These are phyloP conservation scores for Rotaria magnacalcarata DNA, from an alignment of 2,888 invertebrate species.

Conservation along the genomic window DNA sequence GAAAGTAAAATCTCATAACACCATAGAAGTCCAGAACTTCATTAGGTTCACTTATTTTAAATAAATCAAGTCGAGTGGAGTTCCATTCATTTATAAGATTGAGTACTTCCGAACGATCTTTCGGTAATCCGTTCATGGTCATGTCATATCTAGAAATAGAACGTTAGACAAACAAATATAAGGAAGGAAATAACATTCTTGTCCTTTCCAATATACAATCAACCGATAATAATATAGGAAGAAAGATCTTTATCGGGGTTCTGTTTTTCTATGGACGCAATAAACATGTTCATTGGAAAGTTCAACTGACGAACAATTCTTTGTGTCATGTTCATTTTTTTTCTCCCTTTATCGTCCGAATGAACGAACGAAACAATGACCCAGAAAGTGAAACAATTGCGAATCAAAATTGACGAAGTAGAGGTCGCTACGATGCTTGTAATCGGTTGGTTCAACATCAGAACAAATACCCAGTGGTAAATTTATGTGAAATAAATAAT, in stretches of 20 bases:
- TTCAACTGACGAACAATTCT: slow-evolving; percentile 19
- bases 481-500: no score
- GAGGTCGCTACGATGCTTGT: background rate
- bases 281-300: slow-evolving; percentile 8
- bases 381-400: background rate
- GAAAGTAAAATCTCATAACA: slow-evolving; percentile 98
- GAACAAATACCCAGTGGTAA: no score
- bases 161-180: background rate
- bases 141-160: slow-evolving; percentile 18
- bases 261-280: background rate
- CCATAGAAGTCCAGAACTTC: slow-evolving; percentile 78
- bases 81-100: slow-evolving; percentile 47
- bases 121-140: slow-evolving; percentile 25
- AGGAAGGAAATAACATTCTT: background rate
- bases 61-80: slow-evolving; percentile 47
- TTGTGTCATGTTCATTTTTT: background rate
- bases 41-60: slow-evolving; percentile 47
- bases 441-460: background rate
- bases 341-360: background rate
- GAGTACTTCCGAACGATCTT: slow-evolving; percentile 42
- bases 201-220: background rate
- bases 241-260: background rate
- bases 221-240: background rate
- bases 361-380: slow-evolving; percentile 31
- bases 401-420: background rate